These are phyloP conservation scores for Tringa solitaria DNA, from an alignment of 2,113 vertebrate genomes.

Conservation along the genomic window DNA sequence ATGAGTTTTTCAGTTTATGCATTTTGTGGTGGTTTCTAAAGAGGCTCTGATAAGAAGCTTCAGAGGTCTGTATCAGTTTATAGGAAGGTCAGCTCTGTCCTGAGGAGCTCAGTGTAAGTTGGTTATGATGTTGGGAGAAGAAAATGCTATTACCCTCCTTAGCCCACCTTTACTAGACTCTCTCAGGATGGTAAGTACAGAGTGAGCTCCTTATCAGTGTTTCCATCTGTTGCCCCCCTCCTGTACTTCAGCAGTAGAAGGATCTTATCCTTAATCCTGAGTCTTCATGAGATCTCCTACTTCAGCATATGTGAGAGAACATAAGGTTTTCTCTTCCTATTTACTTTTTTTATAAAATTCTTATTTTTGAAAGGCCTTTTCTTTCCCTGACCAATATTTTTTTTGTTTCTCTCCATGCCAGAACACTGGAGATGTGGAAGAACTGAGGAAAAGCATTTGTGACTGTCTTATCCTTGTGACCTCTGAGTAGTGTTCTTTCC, in stretches of 20 bases:
- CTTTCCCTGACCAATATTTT: background rate
- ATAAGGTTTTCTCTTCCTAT: background rate
- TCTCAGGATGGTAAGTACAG: background rate
- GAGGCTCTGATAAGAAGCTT: background rate
- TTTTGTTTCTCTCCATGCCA: background rate
- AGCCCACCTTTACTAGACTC: background rate
- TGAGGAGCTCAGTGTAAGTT: background rate
- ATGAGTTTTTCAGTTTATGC: background rate
- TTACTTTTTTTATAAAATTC: background rate
- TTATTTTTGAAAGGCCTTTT: background rate
- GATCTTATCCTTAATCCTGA: background rate
- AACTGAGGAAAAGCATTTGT: background rate
- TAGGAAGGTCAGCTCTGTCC: background rate
- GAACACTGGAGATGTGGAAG: background rate
- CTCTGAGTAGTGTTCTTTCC: background rate
- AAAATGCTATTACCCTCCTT: background rate
- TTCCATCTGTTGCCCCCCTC: background rate
- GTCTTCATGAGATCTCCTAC: background rate
- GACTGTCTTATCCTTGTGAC: background rate
- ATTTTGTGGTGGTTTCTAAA: background rate
- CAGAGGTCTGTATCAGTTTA: background rate
- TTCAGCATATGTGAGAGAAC: background rate
- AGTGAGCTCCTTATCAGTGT: background rate
- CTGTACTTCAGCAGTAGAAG: background rate
- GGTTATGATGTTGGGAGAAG: background rate